A percentile compares a stretch with the other conserved stretches of the same genome.
Conservation (phyloP, 2,888 invertebrate species). For the Seira ritae region DNA sequence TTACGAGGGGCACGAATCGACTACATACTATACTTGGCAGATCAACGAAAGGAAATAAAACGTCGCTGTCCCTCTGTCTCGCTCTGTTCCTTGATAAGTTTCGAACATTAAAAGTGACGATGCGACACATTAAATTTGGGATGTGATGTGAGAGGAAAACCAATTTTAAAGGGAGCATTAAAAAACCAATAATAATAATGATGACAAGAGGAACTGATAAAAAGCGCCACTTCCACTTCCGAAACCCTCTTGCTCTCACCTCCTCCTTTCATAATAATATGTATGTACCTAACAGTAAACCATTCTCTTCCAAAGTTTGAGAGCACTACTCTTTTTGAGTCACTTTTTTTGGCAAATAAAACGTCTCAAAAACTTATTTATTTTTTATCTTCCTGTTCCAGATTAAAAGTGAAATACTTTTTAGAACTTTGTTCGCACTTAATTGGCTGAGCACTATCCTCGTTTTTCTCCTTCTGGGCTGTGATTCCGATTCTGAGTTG, state of each 20-base stretch:
- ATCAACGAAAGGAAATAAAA: slow-evolving; percentile 17
- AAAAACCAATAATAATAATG: slow-evolving; percentile 16
- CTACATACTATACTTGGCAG: background rate
- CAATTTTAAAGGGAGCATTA: slow-evolving; percentile 17
- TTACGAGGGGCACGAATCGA: background rate
- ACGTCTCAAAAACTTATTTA: too few species aligned
- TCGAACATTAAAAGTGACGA: slow-evolving; percentile 39
- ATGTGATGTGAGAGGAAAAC: background rate
- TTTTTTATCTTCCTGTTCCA: background rate
- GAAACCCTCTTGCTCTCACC: background rate
- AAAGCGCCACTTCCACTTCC: background rate
- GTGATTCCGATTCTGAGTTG: too few species aligned
- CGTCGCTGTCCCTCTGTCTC: background rate
- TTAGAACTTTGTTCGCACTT: background rate
- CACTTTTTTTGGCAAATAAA: too few species aligned
- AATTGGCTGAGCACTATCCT: too few species aligned
- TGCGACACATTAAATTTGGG: slow-evolving; percentile 10
- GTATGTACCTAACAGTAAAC: too few species aligned
- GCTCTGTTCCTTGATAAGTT: slow-evolving; percentile 38
- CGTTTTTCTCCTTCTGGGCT: too few species aligned
- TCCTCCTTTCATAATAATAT: too few species aligned
- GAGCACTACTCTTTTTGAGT: too few species aligned
- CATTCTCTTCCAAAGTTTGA: too few species aligned
- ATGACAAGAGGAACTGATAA: background rate
- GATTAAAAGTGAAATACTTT: background rate